Base-by-base conservation (phyloP, 37 sponge, comb jelly and placozoan species). In the Eunapius fragilis region DNA sequence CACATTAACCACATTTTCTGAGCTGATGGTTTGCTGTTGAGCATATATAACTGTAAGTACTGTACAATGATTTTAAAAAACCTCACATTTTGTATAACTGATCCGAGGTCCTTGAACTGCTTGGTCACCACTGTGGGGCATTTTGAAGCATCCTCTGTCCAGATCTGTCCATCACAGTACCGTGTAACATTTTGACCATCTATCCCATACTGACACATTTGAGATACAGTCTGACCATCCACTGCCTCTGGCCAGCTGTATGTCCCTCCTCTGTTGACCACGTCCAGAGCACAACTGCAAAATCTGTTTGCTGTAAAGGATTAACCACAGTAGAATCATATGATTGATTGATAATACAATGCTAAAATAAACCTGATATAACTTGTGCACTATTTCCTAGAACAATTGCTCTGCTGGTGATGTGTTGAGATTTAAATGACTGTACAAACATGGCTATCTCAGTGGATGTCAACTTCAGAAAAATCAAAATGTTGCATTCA, bases 231-330 rank as follows among this genome's bases (percentile, higher is more conserved):
- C 1, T 45, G 2, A 25, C 69, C 75, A 14, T 50, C 75, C 30
- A n/a, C 34, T 27, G 81, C 74, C 74, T 87, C 87, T 19, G n/a
- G 49, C 87, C 87, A 87, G 31, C 26, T 68, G 81, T 80, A 87
- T 28, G 25, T 31, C 35, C 81, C 81, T 25, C 80, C 74, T 35
- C 34, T 25, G 37, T 34, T 77, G 2, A 26, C 27, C 12, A 76
- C 74, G 14, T 17, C 14, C 7, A 10, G 30, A 3, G 82, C 78
- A 76, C 45, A 70, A 37, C 45, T 41, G 35, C 88, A 88, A 76
- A 88, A 88, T 71, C 88, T 83, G 9, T 31, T 30, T 11, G 30
- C 88, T 88, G 31, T 10, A 72, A 10, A 50, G 17, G 58, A 58
- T 19, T 58, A 9, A 41, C 41, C 41, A 41, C 6, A 6, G 6